Evolutionary conservation across 2,888 invertebrate species (phyloP).

Genomic region (Acheta domesticus): DNA sequence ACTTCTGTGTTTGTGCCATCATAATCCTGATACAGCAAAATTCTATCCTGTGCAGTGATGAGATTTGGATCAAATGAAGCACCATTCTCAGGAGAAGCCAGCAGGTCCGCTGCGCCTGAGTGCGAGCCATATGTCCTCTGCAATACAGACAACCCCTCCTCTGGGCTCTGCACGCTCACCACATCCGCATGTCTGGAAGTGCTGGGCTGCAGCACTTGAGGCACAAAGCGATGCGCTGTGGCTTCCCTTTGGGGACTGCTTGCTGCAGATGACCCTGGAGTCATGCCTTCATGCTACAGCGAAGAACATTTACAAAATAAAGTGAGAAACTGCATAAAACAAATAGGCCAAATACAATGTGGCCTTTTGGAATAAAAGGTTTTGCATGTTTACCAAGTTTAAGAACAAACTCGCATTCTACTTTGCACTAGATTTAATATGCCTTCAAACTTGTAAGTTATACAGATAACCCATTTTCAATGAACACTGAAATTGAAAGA

Average conservation of each 20-base stretch:
- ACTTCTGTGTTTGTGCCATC: conserved; percentile 38
- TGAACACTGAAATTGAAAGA: no score
- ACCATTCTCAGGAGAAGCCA: conserved; percentile 28
- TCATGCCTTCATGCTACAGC: conserved; percentile 23
- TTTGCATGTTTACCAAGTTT: no score
- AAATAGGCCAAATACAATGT: no score
- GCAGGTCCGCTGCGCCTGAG: conserved; percentile 22
- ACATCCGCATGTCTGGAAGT: conserved; percentile 27
- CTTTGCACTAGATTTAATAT: no score
- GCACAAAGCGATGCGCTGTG: conserved; percentile 32
- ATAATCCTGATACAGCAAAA: conserved; percentile 38
- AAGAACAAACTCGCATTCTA: no score
- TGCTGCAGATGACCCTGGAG: conserved; percentile 27
- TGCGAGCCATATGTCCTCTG: conserved; percentile 38
- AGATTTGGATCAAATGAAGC: conserved; percentile 28
- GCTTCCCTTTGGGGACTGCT: conserved; percentile 25
- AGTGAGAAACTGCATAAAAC: no score
- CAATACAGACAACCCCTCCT: conserved; percentile 35
- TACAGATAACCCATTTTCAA: no score
- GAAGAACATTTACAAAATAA: not conserved
- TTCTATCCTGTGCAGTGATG: conserved; percentile 28
- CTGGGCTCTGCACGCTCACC: conserved; percentile 38
- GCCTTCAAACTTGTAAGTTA: no score
- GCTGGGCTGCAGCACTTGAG: conserved; percentile 35
- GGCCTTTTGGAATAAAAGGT: no score